Percentiles rank a stretch among this genome's conserved stretches.
Conservation (phyloP, 2,113 vertebrate genomes). For the Hemiscyllium ocellatum region DNA sequence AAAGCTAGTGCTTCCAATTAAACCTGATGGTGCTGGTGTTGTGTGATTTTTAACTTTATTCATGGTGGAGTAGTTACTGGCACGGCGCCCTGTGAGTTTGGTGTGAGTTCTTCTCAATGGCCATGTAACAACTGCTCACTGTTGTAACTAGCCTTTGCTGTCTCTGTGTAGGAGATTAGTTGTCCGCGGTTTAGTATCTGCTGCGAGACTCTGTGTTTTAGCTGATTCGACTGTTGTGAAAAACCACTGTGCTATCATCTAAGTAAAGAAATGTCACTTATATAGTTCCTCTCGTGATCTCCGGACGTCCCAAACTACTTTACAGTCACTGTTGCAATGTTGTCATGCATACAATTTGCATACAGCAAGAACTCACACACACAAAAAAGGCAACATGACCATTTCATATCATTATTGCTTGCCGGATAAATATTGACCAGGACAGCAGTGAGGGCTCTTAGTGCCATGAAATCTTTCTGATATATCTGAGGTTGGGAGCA, state of each 20-base stretch:
- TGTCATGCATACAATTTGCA: not conserved
- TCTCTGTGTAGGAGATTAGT: not conserved
- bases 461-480: not conserved
- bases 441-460: not conserved
- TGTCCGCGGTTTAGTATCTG: no score
- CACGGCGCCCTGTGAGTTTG: not conserved
- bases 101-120: not conserved
- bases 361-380: not conserved
- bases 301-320: not conserved
- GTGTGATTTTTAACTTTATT: no score
- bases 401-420: not conserved
- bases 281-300: not conserved
- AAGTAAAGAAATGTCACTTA: not conserved
- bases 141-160: not conserved
- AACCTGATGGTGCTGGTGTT: no score
- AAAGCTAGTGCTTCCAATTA: no score
- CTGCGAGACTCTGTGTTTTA: not conserved
- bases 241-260: not conserved
- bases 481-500: not conserved
- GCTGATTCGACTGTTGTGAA: no score
- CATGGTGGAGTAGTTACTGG: no score
- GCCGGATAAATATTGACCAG: not conserved
- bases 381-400: not conserved
- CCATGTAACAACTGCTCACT: not conserved
- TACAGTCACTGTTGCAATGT: not conserved